Evolutionary conservation across 2,113 vertebrate species (phyloP), one percentile per base, ranked within the genome.

Genomic region (Nibea albiflora): DNA sequence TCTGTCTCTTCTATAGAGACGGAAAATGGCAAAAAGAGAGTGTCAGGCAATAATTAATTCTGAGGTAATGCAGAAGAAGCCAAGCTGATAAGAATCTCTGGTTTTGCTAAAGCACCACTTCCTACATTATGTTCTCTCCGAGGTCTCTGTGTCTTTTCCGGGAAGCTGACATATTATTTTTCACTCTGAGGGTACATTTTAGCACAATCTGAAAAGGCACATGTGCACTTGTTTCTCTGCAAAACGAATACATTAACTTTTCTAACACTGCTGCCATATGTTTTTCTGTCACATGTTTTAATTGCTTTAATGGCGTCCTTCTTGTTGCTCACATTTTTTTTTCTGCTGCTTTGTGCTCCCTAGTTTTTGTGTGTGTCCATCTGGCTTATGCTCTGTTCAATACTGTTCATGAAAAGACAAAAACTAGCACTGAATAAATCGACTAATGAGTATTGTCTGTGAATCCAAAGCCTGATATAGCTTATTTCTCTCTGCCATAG

Each of bases 21-120:
- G 68, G 78, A 68, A 78, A 50, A 57, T 22, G 56, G 57, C 62
- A 78, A 66, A 70, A 66, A 84, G 66, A 74, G 46, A 53, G 49
- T 28, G 50, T 87, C 64, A 81, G 82, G 47, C 39, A 67, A 65
- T 89, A 84, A 87, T 87, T 88, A 77, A 85, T 88, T 84, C 65
- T 56, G 65, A 74, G 69, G 60, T 56, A 82, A 66, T 10, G 35
- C 31, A 56, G 56, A 53, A 56, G 74, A 82, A 76, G 72, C 42
- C n/a, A 17, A 28, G 77, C 20, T 75, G 70, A 78, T 86, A 72
- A 76, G 31, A 20, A 69, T 76, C 68, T 82, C 20, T 81, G 22
- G 5, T 50, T 26, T 31, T 50, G 14, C 69, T 73, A 64, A 85
- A 66, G 52, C 72, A 24, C 9, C 47, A 35, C 57, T 73, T 75